These are phyloP conservation scores for Brachypalpus laphriformis DNA, from an alignment of 2,888 invertebrate species.

Conservation along the genomic window DNA sequence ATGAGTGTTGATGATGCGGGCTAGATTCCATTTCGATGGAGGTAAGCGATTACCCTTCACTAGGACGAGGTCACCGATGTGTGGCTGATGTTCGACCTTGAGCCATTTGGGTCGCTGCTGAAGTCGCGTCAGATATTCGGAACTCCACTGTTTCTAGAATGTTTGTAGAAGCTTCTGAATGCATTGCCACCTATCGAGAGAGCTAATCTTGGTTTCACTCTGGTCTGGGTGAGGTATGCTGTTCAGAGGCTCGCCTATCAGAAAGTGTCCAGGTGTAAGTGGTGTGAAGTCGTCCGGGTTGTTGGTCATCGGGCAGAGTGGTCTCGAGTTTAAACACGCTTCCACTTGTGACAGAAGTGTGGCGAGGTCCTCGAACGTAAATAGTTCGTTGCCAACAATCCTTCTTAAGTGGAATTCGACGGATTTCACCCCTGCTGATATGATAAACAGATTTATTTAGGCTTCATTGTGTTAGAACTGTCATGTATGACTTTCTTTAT, in stretches of 20 bases:
- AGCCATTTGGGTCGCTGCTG: conserved; percentile 4
- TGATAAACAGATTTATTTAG: too few species aligned
- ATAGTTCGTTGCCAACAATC: neutral
- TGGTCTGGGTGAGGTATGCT: too few species aligned
- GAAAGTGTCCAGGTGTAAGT: neutral
- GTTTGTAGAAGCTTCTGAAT: neutral
- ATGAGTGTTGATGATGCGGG: too few species aligned
- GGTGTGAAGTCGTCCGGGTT: neutral
- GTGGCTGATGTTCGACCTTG: neutral
- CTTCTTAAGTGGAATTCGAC: neutral
- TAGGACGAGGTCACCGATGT: neutral
- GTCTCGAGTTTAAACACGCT: neutral
- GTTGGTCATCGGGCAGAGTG: neutral
- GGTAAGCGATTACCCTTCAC: too few species aligned
- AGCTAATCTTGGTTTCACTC: neutral
- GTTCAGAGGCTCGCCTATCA: neutral
- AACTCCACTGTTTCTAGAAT: neutral
- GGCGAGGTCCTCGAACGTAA: neutral
- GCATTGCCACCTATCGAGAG: neutral
- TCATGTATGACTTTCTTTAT: too few species aligned
- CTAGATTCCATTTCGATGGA: too few species aligned
- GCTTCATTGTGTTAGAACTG: too few species aligned
- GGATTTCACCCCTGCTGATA: neutral
- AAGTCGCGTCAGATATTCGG: neutral
- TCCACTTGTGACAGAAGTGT: neutral